phyloP scores from a whole-genome alignment of 2,113 vertebrate genomes.

The Hemichromis elongatus region DNA sequence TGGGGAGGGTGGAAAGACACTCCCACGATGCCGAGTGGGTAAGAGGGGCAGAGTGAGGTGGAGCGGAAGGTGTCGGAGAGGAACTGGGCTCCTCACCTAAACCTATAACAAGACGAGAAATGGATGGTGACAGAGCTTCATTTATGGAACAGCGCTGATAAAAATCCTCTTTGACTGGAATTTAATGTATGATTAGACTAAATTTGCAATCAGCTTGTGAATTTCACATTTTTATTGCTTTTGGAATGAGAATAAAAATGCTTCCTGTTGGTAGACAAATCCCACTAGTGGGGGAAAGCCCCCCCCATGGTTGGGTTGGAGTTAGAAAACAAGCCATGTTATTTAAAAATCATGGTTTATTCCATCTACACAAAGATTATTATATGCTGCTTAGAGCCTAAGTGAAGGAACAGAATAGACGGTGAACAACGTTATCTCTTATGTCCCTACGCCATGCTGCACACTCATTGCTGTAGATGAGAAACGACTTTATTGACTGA shows the following conservation, averaged over 20 bases:
- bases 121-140: not conserved
- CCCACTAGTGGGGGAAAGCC: not conserved
- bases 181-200: not conserved
- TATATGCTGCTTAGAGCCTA: not conserved
- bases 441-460: not conserved
- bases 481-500: not conserved
- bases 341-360: not conserved
- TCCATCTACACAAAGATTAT: not conserved
- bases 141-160: not conserved
- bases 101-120: slow-evolving; percentile 38
- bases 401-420: not conserved
- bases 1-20: slow-evolving; percentile 82
- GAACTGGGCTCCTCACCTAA: slow-evolving; percentile 68
- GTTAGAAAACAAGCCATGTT: not conserved
- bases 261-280: not conserved
- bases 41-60: slow-evolving; percentile 68
- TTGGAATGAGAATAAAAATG: not conserved
- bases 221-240: not conserved
- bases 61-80: slow-evolving; percentile 74
- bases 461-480: not conserved
- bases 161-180: not conserved
- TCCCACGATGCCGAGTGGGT: slow-evolving; percentile 84
- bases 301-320: accelerated
- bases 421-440: not conserved
- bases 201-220: not conserved